Base-by-base conservation (phyloP, 1,140 invertebrate genomes). In the Drosophila nikananu region DNA sequence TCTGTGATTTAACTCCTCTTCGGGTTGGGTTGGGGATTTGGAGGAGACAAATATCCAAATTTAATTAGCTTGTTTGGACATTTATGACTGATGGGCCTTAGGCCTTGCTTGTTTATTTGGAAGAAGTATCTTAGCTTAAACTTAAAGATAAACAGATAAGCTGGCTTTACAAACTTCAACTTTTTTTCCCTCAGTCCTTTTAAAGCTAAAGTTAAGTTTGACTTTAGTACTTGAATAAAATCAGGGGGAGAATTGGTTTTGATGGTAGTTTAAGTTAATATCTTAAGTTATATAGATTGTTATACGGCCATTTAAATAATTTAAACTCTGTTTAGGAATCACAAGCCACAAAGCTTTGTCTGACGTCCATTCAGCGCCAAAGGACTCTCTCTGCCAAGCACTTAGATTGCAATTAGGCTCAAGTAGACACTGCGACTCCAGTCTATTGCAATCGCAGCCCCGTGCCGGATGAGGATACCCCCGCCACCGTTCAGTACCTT, bases 321-420 rank as follows among this genome's bases (percentile, higher is more conserved):
- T 67, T 9, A 17, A 35, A 25, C 25, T 32, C 19, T 39, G 19
- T 17, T 13, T 21, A 39, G 23, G 17, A 23, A 6, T 21, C 13
- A 21, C 30, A 15, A 3, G 23, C 30, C 30, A 57, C 54, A 39
- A 39, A 39, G 54, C 54, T n/a, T 37, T 57, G 21, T 48, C 62
- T 48, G 32, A 23, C 32, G 30, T 37, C 57, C 41, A 35, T 37
- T 44, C n/a, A 68, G 25, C 35, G 13, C 10, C 25, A 10, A 39
- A 21, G 25, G 15, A 65, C 35, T 49, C 42, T 19, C 23, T 19
- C 23, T 66, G 17, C 25, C 13, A 10, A 60, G 57, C 46, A 73
- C 55, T 74, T 61, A 25, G 27, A 70, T 77, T 78, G 75, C 64
- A 78, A 78, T 78, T 78, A 78, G 75, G 65, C 64, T 70, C 57